phyloP scores from a whole-genome alignment of 2,888 invertebrate genomes.

The Ormyrus pomaceus region DNA sequence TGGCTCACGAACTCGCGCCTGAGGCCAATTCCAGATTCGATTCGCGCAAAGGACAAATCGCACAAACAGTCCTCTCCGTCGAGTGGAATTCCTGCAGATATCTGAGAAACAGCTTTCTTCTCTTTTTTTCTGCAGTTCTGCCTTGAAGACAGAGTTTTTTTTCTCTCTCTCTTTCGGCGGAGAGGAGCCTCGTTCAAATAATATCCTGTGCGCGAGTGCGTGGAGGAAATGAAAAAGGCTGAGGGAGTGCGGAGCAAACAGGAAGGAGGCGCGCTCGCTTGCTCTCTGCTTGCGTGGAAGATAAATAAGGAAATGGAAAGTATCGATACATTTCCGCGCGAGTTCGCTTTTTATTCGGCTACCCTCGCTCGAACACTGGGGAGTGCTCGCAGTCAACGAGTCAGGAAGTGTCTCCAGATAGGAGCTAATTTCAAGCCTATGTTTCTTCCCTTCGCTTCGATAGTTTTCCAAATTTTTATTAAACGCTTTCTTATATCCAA shows the following conservation, averaged over 20 bases:
- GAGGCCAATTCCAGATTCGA: background rate
- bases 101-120: constrained; percentile 3
- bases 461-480: no score
- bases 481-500: no score
- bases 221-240: constrained; percentile 49
- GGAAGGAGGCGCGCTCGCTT: constrained; percentile 18
- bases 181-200: constrained; percentile 48
- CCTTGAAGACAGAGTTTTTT: constrained; percentile 6
- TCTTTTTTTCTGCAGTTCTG: background rate
- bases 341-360: constrained; percentile 29
- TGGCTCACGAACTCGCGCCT: background rate
- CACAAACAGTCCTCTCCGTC: background rate
- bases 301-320: constrained; percentile 58
- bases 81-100: constrained; percentile 17
- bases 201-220: constrained; percentile 39
- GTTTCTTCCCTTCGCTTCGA: background rate
- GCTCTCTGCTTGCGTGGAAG: constrained; percentile 25
- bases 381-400: background rate
- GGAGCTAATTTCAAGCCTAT: constrained; percentile 19
- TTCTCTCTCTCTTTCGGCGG: background rate
- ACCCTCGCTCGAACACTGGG: background rate
- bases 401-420: background rate
- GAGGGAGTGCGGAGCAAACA: constrained; percentile 35
- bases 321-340: constrained; percentile 52
- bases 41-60: constrained; percentile 20